These are phyloP conservation scores for Scaptomyza cyrtandrae DNA, from an alignment of 2,888 invertebrate genomes.

Conservation along the genomic window DNA sequence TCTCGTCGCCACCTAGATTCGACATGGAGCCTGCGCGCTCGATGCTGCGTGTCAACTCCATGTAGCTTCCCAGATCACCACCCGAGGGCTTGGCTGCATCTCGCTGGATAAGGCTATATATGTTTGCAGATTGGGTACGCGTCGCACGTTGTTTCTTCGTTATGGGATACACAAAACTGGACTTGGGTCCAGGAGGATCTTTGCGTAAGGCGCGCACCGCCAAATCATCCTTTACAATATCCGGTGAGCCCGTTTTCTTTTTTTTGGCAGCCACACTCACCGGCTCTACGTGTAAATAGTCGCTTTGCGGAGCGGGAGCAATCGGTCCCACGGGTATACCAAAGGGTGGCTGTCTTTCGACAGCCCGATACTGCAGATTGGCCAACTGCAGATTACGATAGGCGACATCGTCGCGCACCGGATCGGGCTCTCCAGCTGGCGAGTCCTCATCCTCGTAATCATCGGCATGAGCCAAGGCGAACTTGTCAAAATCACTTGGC, in stretches of 20 bases:
- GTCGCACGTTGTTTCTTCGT: constrained; percentile 92
- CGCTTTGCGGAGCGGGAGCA: constrained; percentile 91
- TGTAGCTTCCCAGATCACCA: constrained; percentile 86
- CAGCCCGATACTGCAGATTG: constrained; percentile 89
- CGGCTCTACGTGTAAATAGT: constrained; percentile 92
- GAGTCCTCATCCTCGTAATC: constrained; percentile 86
- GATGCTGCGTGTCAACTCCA: constrained; percentile 85
- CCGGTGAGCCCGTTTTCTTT: constrained; percentile 86
- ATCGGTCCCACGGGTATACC: constrained; percentile 95
- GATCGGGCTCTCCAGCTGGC: constrained; percentile 90
- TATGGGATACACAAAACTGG: constrained; percentile 81
- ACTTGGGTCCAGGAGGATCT: constrained; percentile 86
- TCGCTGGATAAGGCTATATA: constrained; percentile 90
- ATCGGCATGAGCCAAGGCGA: constrained; percentile 86
- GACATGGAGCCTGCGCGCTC: constrained; percentile 88
- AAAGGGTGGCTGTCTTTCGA: constrained; percentile 94
- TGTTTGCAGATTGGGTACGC: constrained; percentile 93
- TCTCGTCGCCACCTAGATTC: constrained; percentile 84
- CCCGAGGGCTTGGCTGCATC: constrained; percentile 85
- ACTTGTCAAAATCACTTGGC: constrained; percentile 83
- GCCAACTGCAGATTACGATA: constrained; percentile 92
- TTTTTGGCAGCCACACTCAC: constrained; percentile 62
- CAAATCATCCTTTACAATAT: constrained; percentile 93
- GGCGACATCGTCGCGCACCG: constrained; percentile 93
- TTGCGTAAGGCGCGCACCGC: constrained; percentile 94